A percentile compares a stretch with the other conserved stretches of the same genome.
These are phyloP conservation scores for Spodoptera exigua DNA, from an alignment of 2,888 invertebrate species.

Conservation along the genomic window DNA sequence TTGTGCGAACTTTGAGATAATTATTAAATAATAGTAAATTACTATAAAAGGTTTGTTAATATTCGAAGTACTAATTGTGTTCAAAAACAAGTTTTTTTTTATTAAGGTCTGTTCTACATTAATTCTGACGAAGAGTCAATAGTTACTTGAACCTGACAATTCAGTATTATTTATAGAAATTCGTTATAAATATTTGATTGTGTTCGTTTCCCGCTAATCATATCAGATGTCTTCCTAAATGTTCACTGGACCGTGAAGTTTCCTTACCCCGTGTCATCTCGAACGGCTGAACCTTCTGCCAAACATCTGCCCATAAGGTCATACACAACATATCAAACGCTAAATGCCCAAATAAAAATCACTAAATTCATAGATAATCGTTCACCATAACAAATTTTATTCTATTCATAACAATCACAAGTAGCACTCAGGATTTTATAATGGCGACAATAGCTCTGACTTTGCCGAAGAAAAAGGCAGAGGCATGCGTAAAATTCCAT, in stretches of 20 bases:
- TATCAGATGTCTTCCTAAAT: slow-evolving; percentile 23
- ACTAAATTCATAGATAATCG: slow-evolving; percentile 69
- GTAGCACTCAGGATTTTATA: slow-evolving; percentile 72
- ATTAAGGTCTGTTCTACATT: too few species aligned
- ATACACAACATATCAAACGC: slow-evolving; percentile 52
- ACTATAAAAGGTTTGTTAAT: too few species aligned
- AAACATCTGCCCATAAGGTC: slow-evolving; percentile 60
- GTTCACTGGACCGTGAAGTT: slow-evolving; percentile 20
- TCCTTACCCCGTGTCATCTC: slow-evolving; percentile 42
- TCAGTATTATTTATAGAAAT: neutral
- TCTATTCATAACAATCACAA: slow-evolving; percentile 72
- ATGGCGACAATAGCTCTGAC: slow-evolving; percentile 77
- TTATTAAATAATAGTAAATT: too few species aligned
- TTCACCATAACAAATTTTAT: slow-evolving; percentile 80
- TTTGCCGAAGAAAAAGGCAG: slow-evolving; percentile 65
- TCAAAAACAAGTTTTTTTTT: too few species aligned
- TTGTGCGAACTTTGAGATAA: too few species aligned
- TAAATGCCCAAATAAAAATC: slow-evolving; percentile 68
- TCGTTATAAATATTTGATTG: slow-evolving; percentile 20
- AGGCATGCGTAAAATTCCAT: slow-evolving; percentile 84
- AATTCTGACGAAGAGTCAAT: too few species aligned
- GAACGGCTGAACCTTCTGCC: slow-evolving; percentile 36
- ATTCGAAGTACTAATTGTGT: too few species aligned
- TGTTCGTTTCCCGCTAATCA: slow-evolving; percentile 23
- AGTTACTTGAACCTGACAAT: too few species aligned